Evolutionary conservation across 92 coral and sea anemone genomes (phyloP), one percentile per base, ranked within the genome.

Genomic region (Phenganax stokvisi): DNA sequence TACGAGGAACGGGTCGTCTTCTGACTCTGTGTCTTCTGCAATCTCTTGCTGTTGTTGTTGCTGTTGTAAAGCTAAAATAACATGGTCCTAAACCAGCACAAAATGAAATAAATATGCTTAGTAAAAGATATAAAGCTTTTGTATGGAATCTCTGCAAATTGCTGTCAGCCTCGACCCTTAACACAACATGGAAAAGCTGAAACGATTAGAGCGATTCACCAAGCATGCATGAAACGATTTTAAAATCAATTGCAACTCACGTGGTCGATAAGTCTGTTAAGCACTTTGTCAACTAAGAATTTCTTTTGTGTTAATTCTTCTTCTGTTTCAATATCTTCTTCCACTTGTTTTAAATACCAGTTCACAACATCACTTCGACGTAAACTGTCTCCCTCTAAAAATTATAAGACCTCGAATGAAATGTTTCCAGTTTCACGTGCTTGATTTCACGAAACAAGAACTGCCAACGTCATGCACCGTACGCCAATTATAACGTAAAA

Each of bases 231-330:
- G 67, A 5, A 7, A 61, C 5, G 67, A 61, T 17, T 54, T 0
- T 25, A 60, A 13, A 66, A 60, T 16, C 11, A 9, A 68, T 47
- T 13, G 20, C 0, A 30, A 81, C 96, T 84, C 81, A 93, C 98
- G 63, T 86, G 89, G 17, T 77, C 82, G 80, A 93, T 89, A 6
- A 93, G 93, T 55, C 96, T 86, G 82, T 93, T 92, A 64, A 93
- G 84, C 51, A 93, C 97, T 89, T 90, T 93, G 73, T 93, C 98
- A 31, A 92, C 86, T 57, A 93, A 85, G 17, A 84, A 86, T 86
- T 93, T 93, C 91, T 91, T 93, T 70, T 93, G 88, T 28, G 97
- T 83, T 59, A 93, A 85, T 76, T 93, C 97, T 83, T 93, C 93
- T 79, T 93, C 97, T 44, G 89, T 89, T 55, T 93, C 98, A 61